Evolutionary conservation across 2,797 vertebrate species (phyloP).

Genomic region (Chiroxiphia lanceolata): DNA sequence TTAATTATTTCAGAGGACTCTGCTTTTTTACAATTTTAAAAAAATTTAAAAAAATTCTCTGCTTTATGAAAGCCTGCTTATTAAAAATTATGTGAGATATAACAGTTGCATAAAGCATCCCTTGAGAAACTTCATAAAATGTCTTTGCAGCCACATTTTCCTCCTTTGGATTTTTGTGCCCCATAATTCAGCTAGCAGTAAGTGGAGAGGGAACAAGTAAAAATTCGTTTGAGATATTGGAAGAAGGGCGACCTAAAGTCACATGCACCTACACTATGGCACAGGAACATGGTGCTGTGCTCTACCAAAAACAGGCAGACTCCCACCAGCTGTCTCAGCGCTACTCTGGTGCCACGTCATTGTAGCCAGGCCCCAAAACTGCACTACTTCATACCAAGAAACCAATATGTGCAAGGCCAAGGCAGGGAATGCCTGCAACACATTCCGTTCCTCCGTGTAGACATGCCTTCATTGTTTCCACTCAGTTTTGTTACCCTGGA

Average conservation of each 20-base stretch:
- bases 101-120: neutral
- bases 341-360: rapidly evolving
- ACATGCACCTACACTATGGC: rapidly evolving
- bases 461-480: constrained; percentile 21
- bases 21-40: neutral
- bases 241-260: neutral
- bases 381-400: neutral
- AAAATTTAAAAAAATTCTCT: neutral
- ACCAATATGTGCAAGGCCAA: neutral
- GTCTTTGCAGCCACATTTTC: neutral
- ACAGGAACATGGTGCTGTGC: neutral
- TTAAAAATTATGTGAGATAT: neutral
- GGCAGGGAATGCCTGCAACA: neutral
- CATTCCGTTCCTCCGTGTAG: neutral
- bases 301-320: neutral
- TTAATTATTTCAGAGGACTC: neutral
- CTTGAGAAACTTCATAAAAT: neutral
- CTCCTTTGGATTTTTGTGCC: neutral
- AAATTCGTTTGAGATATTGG: neutral
- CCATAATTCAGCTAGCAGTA: neutral
- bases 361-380: neutral
- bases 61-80: neutral
- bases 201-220: neutral
- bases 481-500: constrained; percentile 31
- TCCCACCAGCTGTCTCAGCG: neutral